phyloP scores from a whole-genome alignment of 2,113 vertebrate genomes.

The Laticauda laticaudata region DNA sequence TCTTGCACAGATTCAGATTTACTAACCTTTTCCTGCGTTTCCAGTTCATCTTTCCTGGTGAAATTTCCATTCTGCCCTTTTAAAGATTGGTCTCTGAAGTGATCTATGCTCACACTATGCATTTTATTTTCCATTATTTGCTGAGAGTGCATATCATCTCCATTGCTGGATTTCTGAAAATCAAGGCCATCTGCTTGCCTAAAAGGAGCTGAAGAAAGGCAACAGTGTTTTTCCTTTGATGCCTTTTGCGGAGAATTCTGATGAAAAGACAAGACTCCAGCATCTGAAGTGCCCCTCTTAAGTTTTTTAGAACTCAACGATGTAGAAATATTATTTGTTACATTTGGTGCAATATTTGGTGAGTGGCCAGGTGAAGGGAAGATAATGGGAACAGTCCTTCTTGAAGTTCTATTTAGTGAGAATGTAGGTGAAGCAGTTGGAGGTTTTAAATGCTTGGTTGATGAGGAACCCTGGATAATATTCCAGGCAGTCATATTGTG shows the following conservation, averaged over 20 bases:
- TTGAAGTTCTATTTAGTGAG: not conserved
- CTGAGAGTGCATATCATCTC: not conserved
- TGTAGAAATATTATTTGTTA: not conserved
- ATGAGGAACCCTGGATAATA: not conserved
- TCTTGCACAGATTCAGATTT: not conserved
- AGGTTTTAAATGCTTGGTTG: not conserved
- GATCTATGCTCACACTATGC: not conserved
- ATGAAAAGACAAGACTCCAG: not conserved
- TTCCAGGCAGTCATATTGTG: not conserved
- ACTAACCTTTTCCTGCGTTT: slow-evolving; percentile 16
- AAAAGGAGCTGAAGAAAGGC: not conserved
- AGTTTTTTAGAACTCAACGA: not conserved
- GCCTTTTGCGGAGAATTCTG: not conserved
- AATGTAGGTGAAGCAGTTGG: not conserved
- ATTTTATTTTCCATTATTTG: not conserved
- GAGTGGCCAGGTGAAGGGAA: not conserved
- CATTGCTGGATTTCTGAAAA: not conserved
- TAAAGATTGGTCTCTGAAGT: slow-evolving; percentile 13
- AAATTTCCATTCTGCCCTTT: not conserved
- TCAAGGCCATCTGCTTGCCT: not conserved
- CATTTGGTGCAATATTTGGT: slow-evolving; percentile 8
- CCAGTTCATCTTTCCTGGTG: slow-evolving; percentile 13
- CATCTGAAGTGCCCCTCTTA: not conserved
- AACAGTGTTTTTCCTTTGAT: not conserved
- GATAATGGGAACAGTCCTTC: not conserved